Base-by-base conservation (phyloP, 1,140 invertebrate genomes). In the Pseudomyrmex pallidus region DNA sequence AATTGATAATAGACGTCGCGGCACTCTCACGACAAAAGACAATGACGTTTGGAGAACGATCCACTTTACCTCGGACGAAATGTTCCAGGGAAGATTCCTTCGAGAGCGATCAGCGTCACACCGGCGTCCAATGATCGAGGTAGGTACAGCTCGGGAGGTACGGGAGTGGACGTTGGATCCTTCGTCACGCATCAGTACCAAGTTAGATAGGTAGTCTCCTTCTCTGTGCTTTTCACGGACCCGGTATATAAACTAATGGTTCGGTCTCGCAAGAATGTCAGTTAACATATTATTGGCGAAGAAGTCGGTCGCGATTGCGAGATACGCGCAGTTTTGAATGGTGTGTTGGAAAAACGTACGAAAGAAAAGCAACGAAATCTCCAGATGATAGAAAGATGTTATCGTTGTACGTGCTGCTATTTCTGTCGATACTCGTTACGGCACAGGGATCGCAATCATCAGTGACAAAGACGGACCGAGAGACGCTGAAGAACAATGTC, bases 111-210 rank as follows among this genome's bases (percentile, higher is more conserved):
- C 44, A 63, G 82, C 56, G 13, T 4, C 12, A 52, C 64, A 35
- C 0, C 56, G 72, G 17, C 67, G 80, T 66, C 90, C 89, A 90
- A 92, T 91, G 84, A 70, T 82, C 74, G 74, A 74, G 72, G 61
- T 72, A 80, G 76, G 50, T n/a, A n/a, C 63, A 59, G 63, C 86
- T 74, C 13, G 54, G 57, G 74, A 62, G 74, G 70, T 70, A 74
- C 73, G 86, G 82, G 84, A 88, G 68, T 89, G 82, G 86, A 85
- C 80, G 85, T 68, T 82, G 64, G 82, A 91, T 90, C 88, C 86
- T 90, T 91, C 90, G 92, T 93, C 90, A 93, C 91, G 93, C 92
- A 89, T 92, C 90, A 91, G 88, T 92, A 89, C 91, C 90, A 77
- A 90, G 85, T 91, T 91, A 90, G 89, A 93, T 91, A 90, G 70